Base-by-base conservation (phyloP, 1,140 invertebrate genomes). In the Globodera ellingtonae region DNA sequence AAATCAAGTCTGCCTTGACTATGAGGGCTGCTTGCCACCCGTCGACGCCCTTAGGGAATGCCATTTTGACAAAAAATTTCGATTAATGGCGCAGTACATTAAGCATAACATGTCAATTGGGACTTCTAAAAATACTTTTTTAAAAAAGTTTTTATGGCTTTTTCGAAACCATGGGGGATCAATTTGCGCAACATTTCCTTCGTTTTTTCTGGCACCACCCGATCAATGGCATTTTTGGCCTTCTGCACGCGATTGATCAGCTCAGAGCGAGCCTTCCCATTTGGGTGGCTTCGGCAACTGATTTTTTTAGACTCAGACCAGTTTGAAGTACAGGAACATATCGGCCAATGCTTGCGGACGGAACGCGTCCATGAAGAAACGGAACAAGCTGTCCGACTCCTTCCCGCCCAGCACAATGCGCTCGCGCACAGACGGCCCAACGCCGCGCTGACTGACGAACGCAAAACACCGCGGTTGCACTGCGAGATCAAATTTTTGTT, bases 141-240 rank as follows among this genome's bases (percentile, higher is more conserved):
- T n/a, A 7, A 9, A 75, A n/a, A 6, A 24, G n/a, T 15, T 76
- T 70, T 76, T 18, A 4, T 13, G 24, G 8, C 62, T 52, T 18
- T 10, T 48, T 13, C 9, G 13, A 4, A n/a, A 56, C 75, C 79
- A 21, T 24, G 35, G 9, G 62, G 70, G 21, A 81, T 81, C 21
- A 81, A 69, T 59, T 78, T 69, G 4, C 47, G 46, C 62, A 81
- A 62, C 62, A 81, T 66, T 66, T 44, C 50, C 18, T 69, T 46
- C 46, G 66, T 72, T 21, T 81, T 81, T 59, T 74, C 50, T 6
- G 59, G 66, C 35, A 47, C 75, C 52, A 82, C 62, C 52, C 56
- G 81, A 21, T 82, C 81, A 75, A 81, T 78, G 35, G 50, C 71
- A 66, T 47, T 82, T 15, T 82, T 82, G 0, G 81, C 81, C 56